These are phyloP conservation scores for Ophion obscuratus DNA, from an alignment of 2,888 invertebrate species.

Conservation along the genomic window DNA sequence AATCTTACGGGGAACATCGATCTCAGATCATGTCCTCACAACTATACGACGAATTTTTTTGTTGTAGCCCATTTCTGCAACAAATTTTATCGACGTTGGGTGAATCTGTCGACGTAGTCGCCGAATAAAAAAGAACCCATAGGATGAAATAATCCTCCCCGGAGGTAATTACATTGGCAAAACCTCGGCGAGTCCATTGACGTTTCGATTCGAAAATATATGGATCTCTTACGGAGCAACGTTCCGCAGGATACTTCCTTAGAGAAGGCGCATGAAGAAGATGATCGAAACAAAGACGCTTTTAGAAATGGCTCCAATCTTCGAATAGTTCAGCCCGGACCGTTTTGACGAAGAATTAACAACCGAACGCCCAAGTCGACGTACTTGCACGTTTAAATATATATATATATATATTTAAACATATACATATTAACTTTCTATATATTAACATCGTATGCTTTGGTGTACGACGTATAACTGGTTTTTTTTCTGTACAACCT, in stretches of 20 bases:
- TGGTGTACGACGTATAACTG: too few species aligned
- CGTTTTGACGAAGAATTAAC: too few species aligned
- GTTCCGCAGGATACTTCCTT: too few species aligned
- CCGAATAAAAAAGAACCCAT: not conserved
- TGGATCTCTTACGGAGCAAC: not conserved
- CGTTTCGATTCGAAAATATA: not conserved
- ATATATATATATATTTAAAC: too few species aligned
- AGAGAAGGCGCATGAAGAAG: not conserved
- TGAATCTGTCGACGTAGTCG: too few species aligned
- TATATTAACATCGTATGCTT: too few species aligned
- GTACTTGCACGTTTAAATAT: too few species aligned
- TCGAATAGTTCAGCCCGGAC: too few species aligned
- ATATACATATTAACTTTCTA: too few species aligned
- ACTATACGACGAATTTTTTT: not conserved
- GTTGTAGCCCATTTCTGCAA: not conserved
- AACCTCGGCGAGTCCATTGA: not conserved
- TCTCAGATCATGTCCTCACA: not conserved
- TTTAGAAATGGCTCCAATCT: too few species aligned
- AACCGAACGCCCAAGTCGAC: too few species aligned
- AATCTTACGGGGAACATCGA: not conserved
- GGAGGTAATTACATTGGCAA: not conserved
- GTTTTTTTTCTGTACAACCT: too few species aligned
- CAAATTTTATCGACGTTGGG: accelerated
- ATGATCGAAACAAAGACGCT: not conserved
- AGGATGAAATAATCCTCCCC: not conserved